A percentile compares a stretch with the other conserved stretches of the same genome.
phyloP scores from a whole-genome alignment of 2,888 invertebrate species.

The Scrobipalpa costella region DNA sequence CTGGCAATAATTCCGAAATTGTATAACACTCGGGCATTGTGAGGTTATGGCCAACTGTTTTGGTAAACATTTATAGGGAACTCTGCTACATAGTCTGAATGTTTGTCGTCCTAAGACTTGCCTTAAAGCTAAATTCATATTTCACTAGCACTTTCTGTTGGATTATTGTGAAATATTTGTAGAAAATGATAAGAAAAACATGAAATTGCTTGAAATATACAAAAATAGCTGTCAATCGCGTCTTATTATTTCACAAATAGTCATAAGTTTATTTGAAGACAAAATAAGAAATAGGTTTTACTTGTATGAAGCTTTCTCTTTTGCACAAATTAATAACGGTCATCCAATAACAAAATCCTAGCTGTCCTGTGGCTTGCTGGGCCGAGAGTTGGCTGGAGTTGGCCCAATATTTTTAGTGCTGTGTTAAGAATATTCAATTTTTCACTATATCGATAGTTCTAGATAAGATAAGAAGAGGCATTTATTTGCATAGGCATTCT shows the following conservation, averaged over 20 bases:
- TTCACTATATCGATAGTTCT: too few relatives aligned
- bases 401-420: too few relatives aligned
- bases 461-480: too few relatives aligned
- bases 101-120: constrained; percentile 61
- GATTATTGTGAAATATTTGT: constrained; percentile 34
- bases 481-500: too few relatives aligned
- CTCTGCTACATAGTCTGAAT: constrained; percentile 65
- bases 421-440: too few relatives aligned
- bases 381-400: too few relatives aligned
- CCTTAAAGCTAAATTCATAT: constrained; percentile 75
- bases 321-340: too few relatives aligned
- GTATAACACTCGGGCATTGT: constrained; percentile 61
- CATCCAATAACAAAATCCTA: too few relatives aligned
- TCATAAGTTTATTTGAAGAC: too few relatives aligned
- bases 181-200: constrained; percentile 47
- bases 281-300: too few relatives aligned
- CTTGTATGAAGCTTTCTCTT: too few relatives aligned
- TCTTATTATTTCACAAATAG: not conserved
- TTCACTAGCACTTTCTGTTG: constrained; percentile 35
- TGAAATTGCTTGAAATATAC: constrained; percentile 36
- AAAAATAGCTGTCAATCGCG: constrained; percentile 36
- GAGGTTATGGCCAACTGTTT: constrained; percentile 65
- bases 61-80: constrained; percentile 56
- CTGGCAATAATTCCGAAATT: constrained; percentile 61
- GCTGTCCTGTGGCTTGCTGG: too few relatives aligned